Conservation (phyloP, 2,888 invertebrate species). For the Keiferia lycopersicella region DNA sequence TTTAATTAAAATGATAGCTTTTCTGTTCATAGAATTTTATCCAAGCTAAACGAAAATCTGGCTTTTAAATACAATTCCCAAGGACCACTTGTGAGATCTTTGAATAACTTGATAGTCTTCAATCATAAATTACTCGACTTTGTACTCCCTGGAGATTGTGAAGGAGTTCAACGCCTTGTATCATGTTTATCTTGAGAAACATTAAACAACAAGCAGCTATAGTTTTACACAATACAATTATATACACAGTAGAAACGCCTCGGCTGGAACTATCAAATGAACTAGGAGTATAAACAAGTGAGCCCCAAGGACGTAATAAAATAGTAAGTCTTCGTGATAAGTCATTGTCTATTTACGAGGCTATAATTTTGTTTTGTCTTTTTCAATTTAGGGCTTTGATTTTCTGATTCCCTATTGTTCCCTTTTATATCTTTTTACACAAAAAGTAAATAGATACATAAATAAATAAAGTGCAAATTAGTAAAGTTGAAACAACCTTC, state of each 20-base stretch:
- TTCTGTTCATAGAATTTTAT: not conserved
- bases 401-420: too few species aligned
- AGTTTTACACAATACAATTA: too few species aligned
- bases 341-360: too few species aligned
- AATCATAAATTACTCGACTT: slow-evolving; percentile 2
- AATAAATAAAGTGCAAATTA: too few species aligned
- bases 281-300: not conserved
- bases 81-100: not conserved
- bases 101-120: slow-evolving; percentile 1
- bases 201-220: not conserved
- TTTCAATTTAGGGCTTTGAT: too few species aligned
- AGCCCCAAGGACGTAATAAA: not conserved
- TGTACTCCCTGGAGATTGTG: not conserved
- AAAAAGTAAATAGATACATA: too few species aligned
- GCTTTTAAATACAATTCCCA: not conserved
- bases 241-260: not conserved
- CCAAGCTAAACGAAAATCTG: not conserved
- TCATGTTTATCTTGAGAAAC: not conserved
- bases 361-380: too few species aligned
- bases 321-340: not conserved
- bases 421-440: too few species aligned
- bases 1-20: not conserved
- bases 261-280: slow-evolving; percentile 12
- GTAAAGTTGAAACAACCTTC: too few species aligned
- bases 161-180: slow-evolving; percentile 7